Evolutionary conservation across 2,797 vertebrate genomes (phyloP).

Genomic region (Monodelphis domestica): DNA sequence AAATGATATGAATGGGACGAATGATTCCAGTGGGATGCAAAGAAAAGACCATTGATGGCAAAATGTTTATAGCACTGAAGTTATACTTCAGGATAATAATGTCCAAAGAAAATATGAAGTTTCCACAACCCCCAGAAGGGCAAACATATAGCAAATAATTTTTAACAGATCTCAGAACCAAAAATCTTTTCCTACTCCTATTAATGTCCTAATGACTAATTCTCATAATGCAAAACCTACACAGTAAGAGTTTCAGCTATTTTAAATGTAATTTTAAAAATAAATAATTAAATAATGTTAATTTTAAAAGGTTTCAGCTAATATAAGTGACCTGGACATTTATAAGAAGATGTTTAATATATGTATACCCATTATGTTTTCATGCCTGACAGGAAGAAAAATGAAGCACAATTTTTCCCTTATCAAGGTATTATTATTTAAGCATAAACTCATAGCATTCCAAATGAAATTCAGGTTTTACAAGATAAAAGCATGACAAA

Average conservation of each 20-base stretch:
- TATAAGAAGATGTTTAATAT: slow-evolving; percentile 89
- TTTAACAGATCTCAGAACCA: slow-evolving; percentile 94
- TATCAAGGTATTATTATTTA: slow-evolving; percentile 88
- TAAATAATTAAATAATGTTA: no score
- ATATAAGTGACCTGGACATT: slow-evolving; percentile 91
- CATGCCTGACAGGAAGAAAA: slow-evolving; percentile 86
- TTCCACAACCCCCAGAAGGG: slow-evolving; percentile 99
- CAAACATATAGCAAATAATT: slow-evolving; percentile 98
- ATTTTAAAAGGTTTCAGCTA: no score
- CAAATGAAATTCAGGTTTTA: slow-evolving; percentile 87
- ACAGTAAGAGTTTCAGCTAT: slow-evolving; percentile 91
- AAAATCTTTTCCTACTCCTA: slow-evolving; percentile 91
- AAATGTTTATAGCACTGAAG: slow-evolving; percentile 99
- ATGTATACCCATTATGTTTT: slow-evolving; percentile 88
- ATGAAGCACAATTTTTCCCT: slow-evolving; percentile 90
- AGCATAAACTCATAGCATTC: slow-evolving; percentile 89
- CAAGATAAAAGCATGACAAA: slow-evolving; percentile 88
- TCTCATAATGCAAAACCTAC: slow-evolving; percentile 93
- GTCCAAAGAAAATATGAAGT: slow-evolving; percentile 99
- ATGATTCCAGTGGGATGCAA: slow-evolving; percentile 87
- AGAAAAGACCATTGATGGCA: slow-evolving; percentile 98
- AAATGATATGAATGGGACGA: neutral
- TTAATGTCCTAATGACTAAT: slow-evolving; percentile 92
- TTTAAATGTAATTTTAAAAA: no score
- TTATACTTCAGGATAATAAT: slow-evolving; percentile 99